A percentile compares a stretch with the other conserved stretches of the same genome.
phyloP scores from a whole-genome alignment of 23 tunicate genomes.

The Botrylloides violaceus region DNA sequence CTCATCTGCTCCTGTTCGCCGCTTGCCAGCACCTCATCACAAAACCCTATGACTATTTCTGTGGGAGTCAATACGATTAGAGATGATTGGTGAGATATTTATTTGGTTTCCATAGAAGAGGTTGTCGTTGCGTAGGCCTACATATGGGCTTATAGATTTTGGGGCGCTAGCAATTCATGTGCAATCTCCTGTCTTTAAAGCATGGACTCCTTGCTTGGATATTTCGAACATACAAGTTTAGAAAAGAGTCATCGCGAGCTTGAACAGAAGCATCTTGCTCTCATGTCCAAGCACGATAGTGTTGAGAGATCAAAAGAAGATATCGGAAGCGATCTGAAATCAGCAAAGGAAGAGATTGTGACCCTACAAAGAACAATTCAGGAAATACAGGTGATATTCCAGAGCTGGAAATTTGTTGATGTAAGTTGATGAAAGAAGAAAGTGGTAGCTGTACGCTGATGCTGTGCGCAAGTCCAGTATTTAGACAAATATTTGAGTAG shows the following conservation, averaged over 20 bases:
- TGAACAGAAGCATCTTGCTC: constrained; percentile 27
- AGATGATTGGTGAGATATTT: constrained; percentile 25
- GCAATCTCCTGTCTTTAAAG: constrained; percentile 24
- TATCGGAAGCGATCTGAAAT: constrained; percentile 22
- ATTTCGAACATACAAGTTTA: constrained; percentile 53
- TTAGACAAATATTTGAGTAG: no score
- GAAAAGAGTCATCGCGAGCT: constrained; percentile 53
- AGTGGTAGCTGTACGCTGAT: no score
- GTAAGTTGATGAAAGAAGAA: no score
- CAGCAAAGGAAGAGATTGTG: constrained; percentile 64
- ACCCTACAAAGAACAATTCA: constrained; percentile 66
- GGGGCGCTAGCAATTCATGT: no score
- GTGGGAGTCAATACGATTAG: constrained; percentile 33
- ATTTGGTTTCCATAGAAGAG: no score
- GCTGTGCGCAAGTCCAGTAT: no score
- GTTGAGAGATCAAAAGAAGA: constrained; percentile 15
- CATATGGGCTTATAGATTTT: no score
- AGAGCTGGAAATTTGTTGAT: no score
- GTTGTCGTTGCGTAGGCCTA: no score
- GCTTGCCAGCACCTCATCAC: constrained; percentile 38
- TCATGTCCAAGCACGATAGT: constrained; percentile 21
- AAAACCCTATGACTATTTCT: constrained; percentile 32
- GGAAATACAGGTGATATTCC: constrained; percentile 78
- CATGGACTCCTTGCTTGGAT: constrained; percentile 59
- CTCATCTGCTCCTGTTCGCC: constrained; percentile 38